A percentile compares a stretch with the other conserved stretches of the same genome.
Evolutionary conservation across 2,888 invertebrate species (phyloP).

Genomic region (Neria commutata): DNA sequence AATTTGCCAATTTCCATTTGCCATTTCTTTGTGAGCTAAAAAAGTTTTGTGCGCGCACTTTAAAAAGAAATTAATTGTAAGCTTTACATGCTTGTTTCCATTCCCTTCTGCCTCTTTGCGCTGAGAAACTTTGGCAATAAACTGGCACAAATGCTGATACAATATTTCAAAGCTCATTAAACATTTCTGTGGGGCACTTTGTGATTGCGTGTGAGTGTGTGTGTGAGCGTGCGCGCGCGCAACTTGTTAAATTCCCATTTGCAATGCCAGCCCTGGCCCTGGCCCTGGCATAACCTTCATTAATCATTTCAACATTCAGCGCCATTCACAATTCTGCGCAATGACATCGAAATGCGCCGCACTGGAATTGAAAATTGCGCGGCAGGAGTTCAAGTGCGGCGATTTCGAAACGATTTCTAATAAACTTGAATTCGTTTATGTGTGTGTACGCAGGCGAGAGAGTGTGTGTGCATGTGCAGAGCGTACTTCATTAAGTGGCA

Average conservation of each 20-base stretch:
- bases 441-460: too few species aligned
- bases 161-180: neutral
- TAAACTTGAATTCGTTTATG: slow-evolving; percentile 9
- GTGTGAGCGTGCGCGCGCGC: neutral
- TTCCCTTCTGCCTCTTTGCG: neutral
- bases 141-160: too few species aligned
- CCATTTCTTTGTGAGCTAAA: too few species aligned
- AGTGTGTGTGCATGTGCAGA: too few species aligned
- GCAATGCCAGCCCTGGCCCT: neutral
- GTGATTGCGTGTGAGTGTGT: neutral
- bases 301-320: slow-evolving; percentile 16
- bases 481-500: slow-evolving; percentile 28
- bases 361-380: neutral
- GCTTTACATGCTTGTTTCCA: neutral
- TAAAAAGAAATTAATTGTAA: too few species aligned
- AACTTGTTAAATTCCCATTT: slow-evolving; percentile 4
- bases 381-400: neutral
- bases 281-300: slow-evolving; percentile 11
- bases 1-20: too few species aligned
- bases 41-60: too few species aligned
- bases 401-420: neutral
- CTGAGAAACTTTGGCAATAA: too few species aligned
- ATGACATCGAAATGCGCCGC: neutral
- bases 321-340: neutral
- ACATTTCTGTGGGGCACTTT: neutral